Evolutionary conservation across 1,140 invertebrate species (phyloP), one percentile per base, ranked within the genome.

Genomic region (Aphaenogaster rudis): DNA sequence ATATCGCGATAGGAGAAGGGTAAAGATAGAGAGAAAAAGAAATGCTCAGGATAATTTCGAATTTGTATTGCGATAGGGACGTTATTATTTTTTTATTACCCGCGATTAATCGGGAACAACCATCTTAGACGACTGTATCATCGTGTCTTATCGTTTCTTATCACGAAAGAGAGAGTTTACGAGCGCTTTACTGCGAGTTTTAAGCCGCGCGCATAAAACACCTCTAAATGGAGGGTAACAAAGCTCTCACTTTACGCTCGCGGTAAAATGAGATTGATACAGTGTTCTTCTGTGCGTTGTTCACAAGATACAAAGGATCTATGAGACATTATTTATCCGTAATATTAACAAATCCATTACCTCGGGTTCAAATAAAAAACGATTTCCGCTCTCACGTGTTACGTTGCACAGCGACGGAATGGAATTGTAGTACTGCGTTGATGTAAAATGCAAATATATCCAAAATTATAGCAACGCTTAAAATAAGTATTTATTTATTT

Each of bases 211-310:
- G 69, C 61, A 79, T 87, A 87, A 87, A 87, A 87, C 67, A 72
- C 80, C 66, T 54, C 28, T 72, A 84, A 74, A 81, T 71, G 21
- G 57, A 39, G 15, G 17, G 78, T 52, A 86, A 82, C 63, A 80
- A 86, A 86, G 78, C 66, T 86, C 66, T 80, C 54, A 69, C 52
- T 86, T 71, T 52, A 82, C 50, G 61, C 33, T 86, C 54, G 33
- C 36, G 78, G 78, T 69, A 86, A 86, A 86, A 69, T 82, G 78
- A 82, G 61, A 48, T 84, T 86, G 79, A 86, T 67, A 86, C 77
- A 66, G 66, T 82, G 21, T 82, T 72, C 52, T 86, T 3, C 0
- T 39, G 59, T 17, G 21, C 39, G 13, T 59, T 39, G 8, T 52
- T 79, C 15, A 28, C 42, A 45, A 21, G 9, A 1, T n/a, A 67